These are phyloP conservation scores for Apogon hyalosoma DNA, from an alignment of 2,797 vertebrate genomes.

Conservation along the genomic window DNA sequence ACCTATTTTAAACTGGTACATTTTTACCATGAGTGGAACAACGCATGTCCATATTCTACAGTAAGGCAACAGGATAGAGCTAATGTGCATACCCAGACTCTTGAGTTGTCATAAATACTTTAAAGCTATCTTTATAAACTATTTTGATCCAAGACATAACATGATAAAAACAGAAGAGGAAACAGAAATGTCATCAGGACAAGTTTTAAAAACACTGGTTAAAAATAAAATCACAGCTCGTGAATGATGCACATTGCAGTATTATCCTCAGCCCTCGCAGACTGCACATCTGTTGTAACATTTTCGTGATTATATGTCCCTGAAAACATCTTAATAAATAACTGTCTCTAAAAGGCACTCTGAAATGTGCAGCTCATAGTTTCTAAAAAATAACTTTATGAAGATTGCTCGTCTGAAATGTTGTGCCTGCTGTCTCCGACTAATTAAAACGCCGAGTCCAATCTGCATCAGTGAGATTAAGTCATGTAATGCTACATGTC, in stretches of 20 bases:
- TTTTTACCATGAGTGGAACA: slow-evolving; percentile 35
- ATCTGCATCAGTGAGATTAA: slow-evolving; percentile 7
- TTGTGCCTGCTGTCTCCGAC: slow-evolving; percentile 12
- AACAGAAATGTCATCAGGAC: slow-evolving; percentile 24
- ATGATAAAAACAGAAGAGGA: not conserved
- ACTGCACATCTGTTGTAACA: slow-evolving; percentile 64
- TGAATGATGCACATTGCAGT: slow-evolving; percentile 48
- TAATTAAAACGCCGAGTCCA: slow-evolving; percentile 10
- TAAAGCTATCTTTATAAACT: slow-evolving; percentile 59
- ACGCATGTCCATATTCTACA: slow-evolving; percentile 45
- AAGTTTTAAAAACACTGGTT: slow-evolving; percentile 60
- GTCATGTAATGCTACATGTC: slow-evolving; percentile 26
- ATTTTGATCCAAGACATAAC: slow-evolving; percentile 43
- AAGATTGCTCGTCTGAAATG: slow-evolving; percentile 44
- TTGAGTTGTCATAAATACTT: slow-evolving; percentile 63
- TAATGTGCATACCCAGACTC: slow-evolving; percentile 50
- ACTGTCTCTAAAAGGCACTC: slow-evolving; percentile 81
- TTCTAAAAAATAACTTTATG: slow-evolving; percentile 55
- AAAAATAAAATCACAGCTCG: slow-evolving; percentile 69
- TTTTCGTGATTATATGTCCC: slow-evolving; percentile 76
- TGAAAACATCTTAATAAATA: slow-evolving; percentile 84
- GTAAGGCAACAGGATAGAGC: slow-evolving; percentile 69
- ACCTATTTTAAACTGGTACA: slow-evolving; percentile 13
- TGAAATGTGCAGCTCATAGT: slow-evolving; percentile 76
- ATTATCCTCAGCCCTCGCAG: slow-evolving; percentile 34